Conservation (phyloP, 1,140 invertebrate genomes). For the Achatina immaculata region DNA sequence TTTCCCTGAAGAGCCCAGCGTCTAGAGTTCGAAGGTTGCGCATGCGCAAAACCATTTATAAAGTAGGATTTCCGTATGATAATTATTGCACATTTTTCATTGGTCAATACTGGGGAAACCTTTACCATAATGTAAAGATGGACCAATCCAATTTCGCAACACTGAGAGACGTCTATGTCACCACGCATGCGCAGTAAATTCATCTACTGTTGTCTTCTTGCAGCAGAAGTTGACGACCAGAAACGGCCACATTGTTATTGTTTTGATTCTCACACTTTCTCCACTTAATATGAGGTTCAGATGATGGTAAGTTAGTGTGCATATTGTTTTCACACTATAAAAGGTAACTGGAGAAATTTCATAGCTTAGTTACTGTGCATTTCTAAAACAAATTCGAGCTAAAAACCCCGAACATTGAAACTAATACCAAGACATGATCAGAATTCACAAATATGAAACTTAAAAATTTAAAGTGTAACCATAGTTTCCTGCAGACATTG, state of each 20-base stretch:
- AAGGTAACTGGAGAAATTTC: too few relatives aligned
- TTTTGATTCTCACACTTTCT: constrained; percentile 8
- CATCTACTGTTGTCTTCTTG: constrained; percentile 34
- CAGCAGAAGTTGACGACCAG: background rate
- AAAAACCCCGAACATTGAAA: too few relatives aligned
- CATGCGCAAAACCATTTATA: background rate
- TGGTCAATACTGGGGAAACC: constrained; percentile 27
- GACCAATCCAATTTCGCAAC: constrained; percentile 19
- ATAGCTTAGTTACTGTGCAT: too few relatives aligned
- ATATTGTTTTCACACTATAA: background rate
- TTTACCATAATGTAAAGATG: constrained; percentile 14
- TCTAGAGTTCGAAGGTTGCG: background rate
- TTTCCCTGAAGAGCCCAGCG: background rate
- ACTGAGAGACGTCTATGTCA: constrained; percentile 11
- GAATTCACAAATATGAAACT: too few relatives aligned
- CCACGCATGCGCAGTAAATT: constrained; percentile 23
- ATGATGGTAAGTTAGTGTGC: background rate
- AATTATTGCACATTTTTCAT: constrained; percentile 8
- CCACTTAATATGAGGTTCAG: background rate
- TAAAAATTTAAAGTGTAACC: too few relatives aligned
- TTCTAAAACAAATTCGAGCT: too few relatives aligned
- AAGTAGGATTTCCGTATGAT: background rate
- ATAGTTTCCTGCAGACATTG: too few relatives aligned
- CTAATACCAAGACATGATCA: too few relatives aligned
- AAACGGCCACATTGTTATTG: constrained; percentile 31